phyloP scores from a whole-genome alignment of 2,113 vertebrate genomes.

The Tragelaphus buxtoni region DNA sequence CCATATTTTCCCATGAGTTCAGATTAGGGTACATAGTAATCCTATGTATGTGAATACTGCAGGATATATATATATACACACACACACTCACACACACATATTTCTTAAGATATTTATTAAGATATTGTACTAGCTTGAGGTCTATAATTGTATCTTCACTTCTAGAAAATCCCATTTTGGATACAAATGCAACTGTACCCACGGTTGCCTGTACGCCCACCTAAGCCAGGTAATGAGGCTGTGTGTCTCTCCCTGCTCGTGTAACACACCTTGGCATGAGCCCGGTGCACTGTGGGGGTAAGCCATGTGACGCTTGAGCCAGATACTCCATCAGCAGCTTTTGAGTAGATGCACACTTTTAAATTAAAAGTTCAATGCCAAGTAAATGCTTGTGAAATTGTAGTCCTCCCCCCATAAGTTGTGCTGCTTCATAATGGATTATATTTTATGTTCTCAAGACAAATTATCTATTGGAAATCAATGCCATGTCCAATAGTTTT shows the following conservation, averaged over 20 bases:
- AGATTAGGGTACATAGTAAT: neutral
- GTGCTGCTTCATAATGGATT: neutral
- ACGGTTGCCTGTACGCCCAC: neutral
- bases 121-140: neutral
- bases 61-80: neutral
- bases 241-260: neutral
- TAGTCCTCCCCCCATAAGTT: neutral
- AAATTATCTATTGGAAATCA: slow-evolving; percentile 62
- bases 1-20: neutral
- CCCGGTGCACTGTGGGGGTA: neutral
- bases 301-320: neutral
- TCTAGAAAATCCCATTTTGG: neutral
- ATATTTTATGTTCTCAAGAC: slow-evolving; percentile 5
- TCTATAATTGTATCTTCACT: neutral
- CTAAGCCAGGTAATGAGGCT: neutral
- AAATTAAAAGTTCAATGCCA: slow-evolving; percentile 35
- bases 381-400: slow-evolving; percentile 27
- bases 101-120: neutral
- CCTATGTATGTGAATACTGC: neutral
- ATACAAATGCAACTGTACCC: neutral
- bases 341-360: neutral
- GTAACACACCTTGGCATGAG: neutral
- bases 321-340: neutral
- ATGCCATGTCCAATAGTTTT: neutral
- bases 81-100: too few relatives aligned